Percentiles rank a stretch among this genome's conserved stretches.
Conservation (phyloP, 2,113 vertebrate genomes). For the Pimephales promelas region DNA sequence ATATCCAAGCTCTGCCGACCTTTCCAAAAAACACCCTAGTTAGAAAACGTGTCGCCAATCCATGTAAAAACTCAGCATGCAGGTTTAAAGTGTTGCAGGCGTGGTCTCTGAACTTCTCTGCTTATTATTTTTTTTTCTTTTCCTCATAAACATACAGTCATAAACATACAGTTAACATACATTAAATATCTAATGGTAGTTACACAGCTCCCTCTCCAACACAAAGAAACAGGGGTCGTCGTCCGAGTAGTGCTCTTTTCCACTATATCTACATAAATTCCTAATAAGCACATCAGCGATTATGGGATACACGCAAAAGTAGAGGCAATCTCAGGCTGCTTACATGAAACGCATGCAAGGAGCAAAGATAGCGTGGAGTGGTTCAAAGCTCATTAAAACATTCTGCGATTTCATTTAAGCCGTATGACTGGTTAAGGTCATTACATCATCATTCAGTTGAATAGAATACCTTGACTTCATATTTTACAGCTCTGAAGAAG, state of each 20-base stretch:
- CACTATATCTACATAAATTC: constrained; percentile 41
- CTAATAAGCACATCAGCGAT: constrained; percentile 46
- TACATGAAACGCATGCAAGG: constrained; percentile 71
- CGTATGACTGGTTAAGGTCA: constrained; percentile 2
- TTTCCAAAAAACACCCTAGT: constrained; percentile 9
- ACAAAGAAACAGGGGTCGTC: constrained; percentile 36
- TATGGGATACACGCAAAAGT: constrained; percentile 58
- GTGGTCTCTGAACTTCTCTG: constrained; percentile 44
- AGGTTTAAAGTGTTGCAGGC: constrained; percentile 61
- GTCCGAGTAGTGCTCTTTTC: constrained; percentile 41
- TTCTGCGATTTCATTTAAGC: constrained; percentile 27
- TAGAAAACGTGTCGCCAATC: constrained; percentile 45
- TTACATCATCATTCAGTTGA: constrained; percentile 1
- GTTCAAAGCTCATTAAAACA: constrained; percentile 10
- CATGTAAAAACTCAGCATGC: constrained; percentile 66
- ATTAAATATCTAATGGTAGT: constrained; percentile 54
- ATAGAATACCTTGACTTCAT: neutral
- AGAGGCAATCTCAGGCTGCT: constrained; percentile 57
- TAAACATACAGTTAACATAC: constrained; percentile 55
- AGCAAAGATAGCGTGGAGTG: constrained; percentile 43
- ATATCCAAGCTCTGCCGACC: neutral
- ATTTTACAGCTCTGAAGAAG: neutral
- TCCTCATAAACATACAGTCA: constrained; percentile 49
- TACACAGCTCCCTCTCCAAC: constrained; percentile 50
- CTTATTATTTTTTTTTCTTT: constrained; percentile 20